phyloP scores from a whole-genome alignment of 2,888 invertebrate species.

The Cosmia pyralina region DNA sequence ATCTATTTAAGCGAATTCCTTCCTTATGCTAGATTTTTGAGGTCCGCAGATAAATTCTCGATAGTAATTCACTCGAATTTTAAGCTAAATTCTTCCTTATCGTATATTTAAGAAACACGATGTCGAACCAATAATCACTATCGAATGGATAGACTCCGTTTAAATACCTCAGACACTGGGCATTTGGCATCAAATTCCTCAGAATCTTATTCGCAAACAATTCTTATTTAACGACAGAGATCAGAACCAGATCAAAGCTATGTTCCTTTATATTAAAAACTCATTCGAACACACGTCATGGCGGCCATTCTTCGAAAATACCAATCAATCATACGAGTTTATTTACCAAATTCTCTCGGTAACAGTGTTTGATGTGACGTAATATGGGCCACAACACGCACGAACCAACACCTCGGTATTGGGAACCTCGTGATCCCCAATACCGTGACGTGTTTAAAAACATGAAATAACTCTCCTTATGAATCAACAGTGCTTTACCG shows the following conservation, averaged over 20 bases:
- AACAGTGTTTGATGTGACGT: conserved; percentile 37
- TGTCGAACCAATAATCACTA: no score
- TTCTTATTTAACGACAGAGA: conserved; percentile 28
- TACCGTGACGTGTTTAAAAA: conserved; percentile 61
- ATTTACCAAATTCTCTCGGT: conserved; percentile 49
- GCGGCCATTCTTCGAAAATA: conserved; percentile 35
- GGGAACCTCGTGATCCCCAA: conserved; percentile 39
- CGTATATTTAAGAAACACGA: no score
- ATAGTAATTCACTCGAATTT: no score
- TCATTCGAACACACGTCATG: conserved; percentile 41
- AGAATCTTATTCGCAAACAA: conserved; percentile 24
- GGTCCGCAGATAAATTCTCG: no score
- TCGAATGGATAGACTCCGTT: no score
- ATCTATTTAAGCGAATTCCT: no score
- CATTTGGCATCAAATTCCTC: neutral
- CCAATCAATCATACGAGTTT: conserved; percentile 47
- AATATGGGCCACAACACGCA: conserved; percentile 19
- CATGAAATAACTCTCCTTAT: conserved; percentile 59
- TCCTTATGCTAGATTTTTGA: no score
- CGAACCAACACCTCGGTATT: conserved; percentile 7
- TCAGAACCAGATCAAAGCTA: conserved; percentile 50
- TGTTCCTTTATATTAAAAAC: conserved; percentile 32
- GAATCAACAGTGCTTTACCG: conserved; percentile 63
- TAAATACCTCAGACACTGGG: no score
- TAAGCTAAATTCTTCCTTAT: no score